Evolutionary conservation across 2,113 vertebrate genomes (phyloP).

Genomic region (Sardina pilchardus): DNA sequence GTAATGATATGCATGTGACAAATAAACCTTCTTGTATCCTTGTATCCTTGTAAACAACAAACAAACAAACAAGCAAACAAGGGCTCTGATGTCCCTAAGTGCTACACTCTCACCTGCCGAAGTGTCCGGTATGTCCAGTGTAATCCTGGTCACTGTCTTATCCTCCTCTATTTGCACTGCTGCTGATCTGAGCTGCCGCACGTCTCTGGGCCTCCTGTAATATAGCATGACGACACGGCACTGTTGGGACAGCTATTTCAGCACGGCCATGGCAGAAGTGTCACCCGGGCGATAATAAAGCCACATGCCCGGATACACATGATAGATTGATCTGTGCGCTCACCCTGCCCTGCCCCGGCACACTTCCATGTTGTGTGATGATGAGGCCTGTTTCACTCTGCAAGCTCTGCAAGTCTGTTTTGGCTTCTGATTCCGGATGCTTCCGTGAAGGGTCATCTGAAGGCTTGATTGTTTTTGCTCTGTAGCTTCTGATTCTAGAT

Average conservation of each 20-base stretch:
- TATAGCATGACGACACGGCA: conserved; percentile 44
- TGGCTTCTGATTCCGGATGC: background rate
- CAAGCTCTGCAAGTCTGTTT: background rate
- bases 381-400: background rate
- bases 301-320: conserved; percentile 24
- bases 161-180: background rate
- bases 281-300: conserved; percentile 67
- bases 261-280: conserved; percentile 63
- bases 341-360: background rate
- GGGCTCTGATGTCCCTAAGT: background rate
- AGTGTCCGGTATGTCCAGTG: background rate
- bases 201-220: conserved; percentile 24
- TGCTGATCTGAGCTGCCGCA: background rate
- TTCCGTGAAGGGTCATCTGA: too few species aligned
- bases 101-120: background rate
- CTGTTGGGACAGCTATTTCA: conserved; percentile 59
- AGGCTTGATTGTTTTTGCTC: background rate
- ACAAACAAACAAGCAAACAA: background rate
- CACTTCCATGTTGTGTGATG: background rate
- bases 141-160: background rate
- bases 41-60: too few species aligned
- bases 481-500: background rate
- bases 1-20: too few species aligned
- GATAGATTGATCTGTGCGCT: conserved; percentile 31
- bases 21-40: too few species aligned